These are phyloP conservation scores for Dolichotis patagonum DNA, from an alignment of 2,113 vertebrate species.

Conservation along the genomic window DNA sequence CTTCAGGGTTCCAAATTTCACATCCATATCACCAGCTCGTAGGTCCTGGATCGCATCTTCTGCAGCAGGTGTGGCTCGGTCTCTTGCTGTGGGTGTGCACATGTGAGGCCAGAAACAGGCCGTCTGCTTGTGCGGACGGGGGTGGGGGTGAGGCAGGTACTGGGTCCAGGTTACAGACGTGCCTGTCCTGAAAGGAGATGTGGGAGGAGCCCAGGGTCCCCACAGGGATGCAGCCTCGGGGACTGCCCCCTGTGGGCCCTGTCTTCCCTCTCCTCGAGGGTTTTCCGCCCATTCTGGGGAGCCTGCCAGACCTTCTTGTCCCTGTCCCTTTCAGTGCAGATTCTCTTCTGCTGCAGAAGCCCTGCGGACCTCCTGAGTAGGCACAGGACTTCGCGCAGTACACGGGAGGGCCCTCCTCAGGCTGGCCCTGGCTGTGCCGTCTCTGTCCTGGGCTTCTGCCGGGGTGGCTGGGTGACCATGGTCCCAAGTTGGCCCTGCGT, in stretches of 20 bases:
- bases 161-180: neutral
- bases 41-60: neutral
- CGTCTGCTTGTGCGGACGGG: neutral
- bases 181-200: neutral
- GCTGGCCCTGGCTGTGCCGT: no score
- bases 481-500: neutral
- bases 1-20: no score
- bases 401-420: neutral
- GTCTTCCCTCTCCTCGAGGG: neutral
- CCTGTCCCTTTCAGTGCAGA: neutral
- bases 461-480: neutral
- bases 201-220: no score
- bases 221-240: neutral
- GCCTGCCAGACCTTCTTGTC: neutral
- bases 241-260: neutral
- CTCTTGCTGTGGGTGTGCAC: neutral
- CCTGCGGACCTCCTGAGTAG: neutral
- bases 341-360: neutral
- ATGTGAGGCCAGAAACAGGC: neutral
- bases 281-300: no score
- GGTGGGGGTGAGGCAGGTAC: no score
- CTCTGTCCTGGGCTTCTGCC: neutral
- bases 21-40: neutral
- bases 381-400: fast-evolving
- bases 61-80: neutral